These are phyloP conservation scores for Coremacera marginata DNA, from an alignment of 2,888 invertebrate genomes.

Conservation along the genomic window DNA sequence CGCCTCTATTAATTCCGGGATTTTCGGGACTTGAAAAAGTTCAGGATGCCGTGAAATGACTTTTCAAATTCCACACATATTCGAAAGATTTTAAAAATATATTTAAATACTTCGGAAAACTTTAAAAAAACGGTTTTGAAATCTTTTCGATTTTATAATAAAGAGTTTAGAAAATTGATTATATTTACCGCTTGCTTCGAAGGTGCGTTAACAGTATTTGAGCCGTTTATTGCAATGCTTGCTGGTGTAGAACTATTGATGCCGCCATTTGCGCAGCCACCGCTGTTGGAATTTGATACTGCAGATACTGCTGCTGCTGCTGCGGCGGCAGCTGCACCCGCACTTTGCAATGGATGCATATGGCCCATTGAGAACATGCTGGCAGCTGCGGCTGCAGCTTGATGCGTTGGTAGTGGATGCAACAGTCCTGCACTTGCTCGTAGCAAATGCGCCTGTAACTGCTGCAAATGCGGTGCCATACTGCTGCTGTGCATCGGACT, in stretches of 20 bases:
- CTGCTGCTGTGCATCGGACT: conserved; percentile 79
- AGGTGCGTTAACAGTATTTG: conserved; percentile 27
- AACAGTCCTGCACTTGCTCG: conserved; percentile 71
- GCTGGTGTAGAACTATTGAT: not conserved
- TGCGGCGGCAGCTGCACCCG: conserved; percentile 14
- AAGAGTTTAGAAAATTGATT: too few relatives aligned
- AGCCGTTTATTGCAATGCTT: not conserved
- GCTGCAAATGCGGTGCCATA: conserved; percentile 77
- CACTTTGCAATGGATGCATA: conserved; percentile 51
- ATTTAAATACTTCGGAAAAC: too few relatives aligned
- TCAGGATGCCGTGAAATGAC: too few relatives aligned
- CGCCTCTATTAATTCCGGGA: too few relatives aligned
- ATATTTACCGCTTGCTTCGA: conserved; percentile 47
- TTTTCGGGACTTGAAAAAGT: too few relatives aligned
- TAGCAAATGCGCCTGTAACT: conserved; percentile 84
- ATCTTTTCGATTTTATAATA: too few relatives aligned
- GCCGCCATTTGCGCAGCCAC: not conserved
- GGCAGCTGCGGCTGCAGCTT: conserved; percentile 54
- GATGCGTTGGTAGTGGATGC: conserved; percentile 65
- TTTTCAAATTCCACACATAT: too few relatives aligned
- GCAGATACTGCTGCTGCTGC: conserved; percentile 3
- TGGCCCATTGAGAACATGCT: conserved; percentile 65
- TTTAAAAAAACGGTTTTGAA: too few relatives aligned
- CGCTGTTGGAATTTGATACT: not conserved
- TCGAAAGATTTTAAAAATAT: too few relatives aligned